Evolutionary conservation across 2,888 invertebrate species (phyloP), one percentile per base, ranked within the genome.

Genomic region (Globia sparganii): DNA sequence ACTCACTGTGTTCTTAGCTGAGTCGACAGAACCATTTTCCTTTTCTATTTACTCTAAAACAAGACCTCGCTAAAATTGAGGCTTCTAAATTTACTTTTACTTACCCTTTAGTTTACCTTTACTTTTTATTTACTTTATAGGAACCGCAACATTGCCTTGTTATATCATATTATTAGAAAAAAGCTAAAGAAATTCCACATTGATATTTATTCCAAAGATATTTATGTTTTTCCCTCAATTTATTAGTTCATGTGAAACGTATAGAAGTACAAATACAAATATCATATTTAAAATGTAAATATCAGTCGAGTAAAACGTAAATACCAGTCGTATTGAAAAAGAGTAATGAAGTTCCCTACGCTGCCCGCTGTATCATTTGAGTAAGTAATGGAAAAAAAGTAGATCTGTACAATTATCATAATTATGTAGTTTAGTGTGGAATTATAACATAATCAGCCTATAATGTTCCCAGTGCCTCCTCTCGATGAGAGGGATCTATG

Each of bases 351-450:
- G 37, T 59, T 58, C 28, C 37, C 61, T 53, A 49, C n/a, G 25
- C 73, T 49, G 31, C 28, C 37, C 13, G 43, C 58, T 46, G 18
- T 40, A 46, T 72, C 53, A 65, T 81, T 82, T 69, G 46, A 65
- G 59, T 72, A 81, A 80, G 43, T 73, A 73, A 73, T 56, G 58
- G 28, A 40, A 37, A 34, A 67, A 76, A 67, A 21, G 62, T 43
- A 6, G 5, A 77, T 34, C 15, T 76, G 21, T 46, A 65, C 11
- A 65, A 64, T 13, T 37, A 28, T 25, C 43, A 28, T 46, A 21
- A 53, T 46, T 58, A 56, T 5, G 4, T 76, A 9, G 21, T 15
- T 1, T 21, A 18, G 2, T 46, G 5, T 62, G 11, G 34, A 31
- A 4, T n/a, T 43, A 25, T 21, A 34, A 1, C 21, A 49, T 49